phyloP scores from a whole-genome alignment of 2,113 vertebrate genomes.

The Onychostoma macrolepis region DNA sequence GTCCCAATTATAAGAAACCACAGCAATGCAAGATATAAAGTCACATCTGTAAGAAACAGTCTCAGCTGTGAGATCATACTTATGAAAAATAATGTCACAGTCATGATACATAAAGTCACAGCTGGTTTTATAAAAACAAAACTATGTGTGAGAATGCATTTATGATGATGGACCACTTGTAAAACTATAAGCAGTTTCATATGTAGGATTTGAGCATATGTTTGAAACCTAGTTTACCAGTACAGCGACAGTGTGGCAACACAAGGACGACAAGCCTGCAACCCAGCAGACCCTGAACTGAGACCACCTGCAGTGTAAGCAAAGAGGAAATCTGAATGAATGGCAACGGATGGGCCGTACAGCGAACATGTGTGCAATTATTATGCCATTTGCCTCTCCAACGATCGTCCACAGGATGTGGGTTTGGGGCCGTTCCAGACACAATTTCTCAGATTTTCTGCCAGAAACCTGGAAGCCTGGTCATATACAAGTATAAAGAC shows the following conservation, averaged over 20 bases:
- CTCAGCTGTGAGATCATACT: background rate
- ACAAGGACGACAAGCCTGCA: background rate
- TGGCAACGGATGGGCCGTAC: conserved; percentile 1
- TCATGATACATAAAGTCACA: background rate
- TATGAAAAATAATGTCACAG: background rate
- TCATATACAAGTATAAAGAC: background rate
- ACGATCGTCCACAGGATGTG: conserved; percentile 1
- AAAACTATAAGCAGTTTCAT: background rate
- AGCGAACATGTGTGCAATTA: conserved; percentile 36
- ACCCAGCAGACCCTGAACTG: conserved; percentile 5
- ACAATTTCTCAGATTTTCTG: background rate
- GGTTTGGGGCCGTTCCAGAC: conserved; percentile 20
- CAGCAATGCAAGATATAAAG: background rate
- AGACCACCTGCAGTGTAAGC: conserved; percentile 8
- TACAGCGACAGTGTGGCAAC: background rate
- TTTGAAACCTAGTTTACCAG: background rate
- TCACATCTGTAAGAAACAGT: background rate
- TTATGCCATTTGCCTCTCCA: conserved; percentile 25
- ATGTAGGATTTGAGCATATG: background rate
- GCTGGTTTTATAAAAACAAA: background rate
- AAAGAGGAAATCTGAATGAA: conserved; percentile 16
- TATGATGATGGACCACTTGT: background rate
- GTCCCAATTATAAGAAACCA: background rate
- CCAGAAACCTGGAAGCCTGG: background rate
- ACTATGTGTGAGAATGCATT: background rate